Evolutionary conservation across 2,888 invertebrate genomes (phyloP).

Genomic region (Drosophila mulleri): DNA sequence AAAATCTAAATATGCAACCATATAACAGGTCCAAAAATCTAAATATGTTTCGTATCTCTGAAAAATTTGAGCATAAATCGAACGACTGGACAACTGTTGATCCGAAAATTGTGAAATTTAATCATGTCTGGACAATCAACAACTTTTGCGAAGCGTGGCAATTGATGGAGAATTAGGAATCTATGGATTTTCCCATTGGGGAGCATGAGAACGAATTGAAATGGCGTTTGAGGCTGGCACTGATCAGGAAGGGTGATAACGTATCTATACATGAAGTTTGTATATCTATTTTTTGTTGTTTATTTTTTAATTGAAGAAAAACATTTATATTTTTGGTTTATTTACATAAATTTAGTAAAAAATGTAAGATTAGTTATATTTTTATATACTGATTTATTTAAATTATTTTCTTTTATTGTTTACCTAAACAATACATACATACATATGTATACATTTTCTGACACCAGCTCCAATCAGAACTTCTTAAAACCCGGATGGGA

Average conservation of each 20-base stretch:
- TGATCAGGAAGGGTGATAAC: neutral
- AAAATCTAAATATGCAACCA: no score
- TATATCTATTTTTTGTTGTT: no score
- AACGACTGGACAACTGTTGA: neutral
- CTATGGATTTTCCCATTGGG: neutral
- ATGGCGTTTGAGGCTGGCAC: neutral
- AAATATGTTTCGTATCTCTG: neutral
- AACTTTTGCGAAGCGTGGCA: neutral
- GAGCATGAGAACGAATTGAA: neutral
- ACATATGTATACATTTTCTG: neutral
- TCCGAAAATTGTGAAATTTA: neutral
- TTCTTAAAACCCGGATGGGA: conserved; percentile 29
- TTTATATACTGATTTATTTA: no score
- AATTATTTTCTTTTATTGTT: no score
- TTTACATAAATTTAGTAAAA: no score
- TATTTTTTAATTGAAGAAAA: no score
- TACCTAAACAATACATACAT: neutral
- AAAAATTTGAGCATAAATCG: neutral
- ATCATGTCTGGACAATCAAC: neutral
- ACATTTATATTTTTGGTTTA: no score
- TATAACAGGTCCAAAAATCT: no score
- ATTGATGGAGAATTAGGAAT: neutral
- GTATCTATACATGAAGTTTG: no score
- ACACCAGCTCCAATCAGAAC: conserved; percentile 4
- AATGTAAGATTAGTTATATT: no score